phyloP scores from a whole-genome alignment of 1,140 invertebrate genomes.

The Hetaerina americana region DNA sequence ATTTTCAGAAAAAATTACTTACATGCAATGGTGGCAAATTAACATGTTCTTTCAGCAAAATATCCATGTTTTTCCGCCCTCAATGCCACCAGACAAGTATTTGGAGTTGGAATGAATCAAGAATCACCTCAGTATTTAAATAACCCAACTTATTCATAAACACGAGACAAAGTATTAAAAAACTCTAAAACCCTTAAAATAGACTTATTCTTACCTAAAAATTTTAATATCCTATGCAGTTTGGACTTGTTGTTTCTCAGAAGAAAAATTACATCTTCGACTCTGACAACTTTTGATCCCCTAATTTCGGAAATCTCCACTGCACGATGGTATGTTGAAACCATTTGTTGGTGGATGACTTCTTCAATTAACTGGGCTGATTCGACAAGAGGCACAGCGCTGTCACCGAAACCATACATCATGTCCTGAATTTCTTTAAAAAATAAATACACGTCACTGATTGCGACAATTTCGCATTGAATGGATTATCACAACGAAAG shows the following conservation, averaged over 20 bases:
- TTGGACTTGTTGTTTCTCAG: conserved; percentile 49
- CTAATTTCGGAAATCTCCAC: conserved; percentile 34
- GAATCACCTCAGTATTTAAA: conserved; percentile 5
- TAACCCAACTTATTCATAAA: conserved; percentile 9
- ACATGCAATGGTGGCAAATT: no score
- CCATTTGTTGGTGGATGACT: conserved; percentile 48
- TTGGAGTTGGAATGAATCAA: conserved; percentile 17
- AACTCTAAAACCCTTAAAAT: not conserved
- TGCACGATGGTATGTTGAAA: conserved; percentile 40
- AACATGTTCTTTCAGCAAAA: no score
- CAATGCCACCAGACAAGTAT: no score
- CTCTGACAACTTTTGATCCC: conserved; percentile 31
- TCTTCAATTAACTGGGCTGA: conserved; percentile 52
- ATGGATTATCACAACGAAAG: no score
- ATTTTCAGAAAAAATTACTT: no score
- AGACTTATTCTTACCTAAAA: conserved; percentile 38
- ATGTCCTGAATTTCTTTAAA: conserved; percentile 46
- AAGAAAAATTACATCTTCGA: conserved; percentile 49
- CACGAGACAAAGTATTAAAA: conserved; percentile 4
- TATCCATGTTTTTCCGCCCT: no score
- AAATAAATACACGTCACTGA: no score
- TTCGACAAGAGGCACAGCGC: conserved; percentile 44
- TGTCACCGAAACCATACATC: conserved; percentile 63
- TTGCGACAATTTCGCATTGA: no score
- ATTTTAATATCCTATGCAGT: conserved; percentile 38